These are phyloP conservation scores for Acleris literana DNA, from an alignment of 2,888 invertebrate species.

Conservation along the genomic window DNA sequence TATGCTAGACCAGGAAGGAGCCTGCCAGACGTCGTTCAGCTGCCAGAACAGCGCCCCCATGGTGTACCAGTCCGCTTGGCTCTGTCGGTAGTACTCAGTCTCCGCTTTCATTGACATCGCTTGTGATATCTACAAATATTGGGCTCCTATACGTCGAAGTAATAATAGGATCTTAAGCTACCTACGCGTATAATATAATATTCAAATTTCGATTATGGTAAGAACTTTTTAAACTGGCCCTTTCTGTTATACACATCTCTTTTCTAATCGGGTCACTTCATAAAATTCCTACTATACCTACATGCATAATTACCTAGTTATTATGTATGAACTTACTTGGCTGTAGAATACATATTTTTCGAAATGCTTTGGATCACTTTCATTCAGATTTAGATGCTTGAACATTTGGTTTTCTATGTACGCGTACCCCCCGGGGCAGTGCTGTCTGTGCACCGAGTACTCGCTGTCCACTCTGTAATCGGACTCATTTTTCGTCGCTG, in stretches of 20 bases:
- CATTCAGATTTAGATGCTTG: conserved; percentile 84
- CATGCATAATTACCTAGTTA: too few relatives aligned
- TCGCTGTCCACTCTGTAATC: conserved; percentile 82
- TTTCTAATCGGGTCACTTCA: too few relatives aligned
- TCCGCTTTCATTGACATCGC: conserved; percentile 94
- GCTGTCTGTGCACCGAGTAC: conserved; percentile 92
- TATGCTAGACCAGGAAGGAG: conserved; percentile 97
- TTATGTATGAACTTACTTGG: conserved; percentile 91
- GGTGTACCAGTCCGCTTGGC: conserved; percentile 84
- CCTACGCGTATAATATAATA: too few relatives aligned
- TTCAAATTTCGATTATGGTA: too few relatives aligned
- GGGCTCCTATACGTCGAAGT: too few relatives aligned
- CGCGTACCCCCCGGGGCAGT: conserved; percentile 89
- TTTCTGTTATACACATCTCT: too few relatives aligned
- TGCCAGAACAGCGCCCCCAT: conserved; percentile 99
- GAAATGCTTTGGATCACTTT: conserved; percentile 81
- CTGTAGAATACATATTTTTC: conserved; percentile 91
- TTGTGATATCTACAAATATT: conserved; percentile 89
- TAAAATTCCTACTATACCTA: too few relatives aligned
- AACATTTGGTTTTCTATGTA: conserved; percentile 85
- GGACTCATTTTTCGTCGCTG: conserved; percentile 77
- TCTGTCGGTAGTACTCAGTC: conserved; percentile 91
- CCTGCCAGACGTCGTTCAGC: conserved; percentile 98
- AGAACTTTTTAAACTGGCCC: too few relatives aligned
- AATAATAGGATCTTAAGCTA: too few relatives aligned